Evolutionary conservation across 2,888 invertebrate species (phyloP).

Genomic region (Tinea semifulvella): DNA sequence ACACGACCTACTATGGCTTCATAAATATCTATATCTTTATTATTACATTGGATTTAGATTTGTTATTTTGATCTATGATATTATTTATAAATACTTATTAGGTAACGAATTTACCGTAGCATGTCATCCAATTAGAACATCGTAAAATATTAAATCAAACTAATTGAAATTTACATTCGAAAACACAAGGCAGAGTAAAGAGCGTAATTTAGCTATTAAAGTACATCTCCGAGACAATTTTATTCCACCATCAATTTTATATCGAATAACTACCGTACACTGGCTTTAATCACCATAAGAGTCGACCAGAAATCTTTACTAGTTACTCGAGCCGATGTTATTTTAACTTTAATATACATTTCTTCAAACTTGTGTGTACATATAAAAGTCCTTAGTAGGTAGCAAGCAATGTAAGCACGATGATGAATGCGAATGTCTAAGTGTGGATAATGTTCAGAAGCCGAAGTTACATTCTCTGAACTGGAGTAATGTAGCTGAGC

Average conservation of each 20-base stretch:
- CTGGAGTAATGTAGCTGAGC: slow-evolving; percentile 6
- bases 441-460: slow-evolving; percentile 2
- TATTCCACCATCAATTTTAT: slow-evolving; percentile 6
- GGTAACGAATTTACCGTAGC: too few relatives aligned
- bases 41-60: too few relatives aligned
- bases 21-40: too few relatives aligned
- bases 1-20: slow-evolving; percentile 1
- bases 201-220: too few relatives aligned
- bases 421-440: background rate
- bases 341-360: slow-evolving; percentile 7
- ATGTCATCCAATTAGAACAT: too few relatives aligned
- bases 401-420: slow-evolving; percentile 5
- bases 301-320: background rate
- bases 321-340: background rate
- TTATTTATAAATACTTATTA: too few relatives aligned
- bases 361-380: background rate
- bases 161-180: too few relatives aligned
- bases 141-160: too few relatives aligned
- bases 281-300: background rate
- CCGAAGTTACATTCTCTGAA: slow-evolving; percentile 2
- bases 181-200: too few relatives aligned
- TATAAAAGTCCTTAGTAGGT: slow-evolving; percentile 4
- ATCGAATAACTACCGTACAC: background rate
- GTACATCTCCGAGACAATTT: background rate
- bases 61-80: too few relatives aligned